Percentiles rank a stretch among this genome's conserved stretches.
Conservation (phyloP, 2,797 vertebrate species). For the Anguilla obscura region DNA sequence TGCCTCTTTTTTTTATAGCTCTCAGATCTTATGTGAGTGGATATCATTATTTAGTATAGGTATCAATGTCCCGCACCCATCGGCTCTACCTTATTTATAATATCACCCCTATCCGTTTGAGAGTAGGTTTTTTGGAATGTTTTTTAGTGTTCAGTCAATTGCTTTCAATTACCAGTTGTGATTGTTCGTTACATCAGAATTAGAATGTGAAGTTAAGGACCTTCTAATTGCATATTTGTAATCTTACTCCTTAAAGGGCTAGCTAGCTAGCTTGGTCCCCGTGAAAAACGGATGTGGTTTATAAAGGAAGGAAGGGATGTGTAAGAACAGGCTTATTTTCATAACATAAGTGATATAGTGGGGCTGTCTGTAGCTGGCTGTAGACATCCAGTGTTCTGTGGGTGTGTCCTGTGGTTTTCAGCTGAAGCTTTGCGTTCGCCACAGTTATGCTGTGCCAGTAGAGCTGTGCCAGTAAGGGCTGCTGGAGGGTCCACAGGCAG, state of each 20-base stretch:
- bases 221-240: too few species aligned
- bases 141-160: too few species aligned
- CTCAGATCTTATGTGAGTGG: too few species aligned
- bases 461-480: neutral
- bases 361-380: neutral
- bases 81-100: neutral
- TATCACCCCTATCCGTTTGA: neutral
- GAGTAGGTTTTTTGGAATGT: too few species aligned
- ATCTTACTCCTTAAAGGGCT: too few species aligned
- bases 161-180: too few species aligned
- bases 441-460: neutral
- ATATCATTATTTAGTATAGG: too few species aligned
- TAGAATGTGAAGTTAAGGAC: too few species aligned
- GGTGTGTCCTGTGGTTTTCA: neutral
- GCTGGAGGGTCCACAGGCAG: neutral
- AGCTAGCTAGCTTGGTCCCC: neutral
- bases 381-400: neutral
- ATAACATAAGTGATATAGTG: neutral
- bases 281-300: neutral
- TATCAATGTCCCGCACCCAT: neutral
- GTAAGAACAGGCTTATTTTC: neutral
- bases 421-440: neutral
- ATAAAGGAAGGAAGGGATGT: too few species aligned
- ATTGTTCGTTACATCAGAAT: too few species aligned
- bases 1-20: too few species aligned